A percentile compares a stretch with the other conserved stretches of the same genome.
Conservation (phyloP, 2,113 vertebrate species). For the Eleginops maclovinus region DNA sequence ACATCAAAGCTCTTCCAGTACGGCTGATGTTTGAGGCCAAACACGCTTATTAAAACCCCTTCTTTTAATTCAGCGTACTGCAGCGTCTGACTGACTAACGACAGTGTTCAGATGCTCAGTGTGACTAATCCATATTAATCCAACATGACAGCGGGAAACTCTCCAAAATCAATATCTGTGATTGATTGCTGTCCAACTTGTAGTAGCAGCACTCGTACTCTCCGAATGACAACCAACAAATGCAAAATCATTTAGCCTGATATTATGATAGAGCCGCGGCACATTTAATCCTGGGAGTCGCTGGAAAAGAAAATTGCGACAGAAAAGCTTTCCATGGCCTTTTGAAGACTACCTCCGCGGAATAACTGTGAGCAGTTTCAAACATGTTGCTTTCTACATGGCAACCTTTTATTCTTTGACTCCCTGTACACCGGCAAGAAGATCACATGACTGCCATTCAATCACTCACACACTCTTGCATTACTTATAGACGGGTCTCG, state of each 20-base stretch:
- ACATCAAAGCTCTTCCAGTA: slow-evolving; percentile 61
- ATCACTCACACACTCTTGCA: slow-evolving; percentile 41
- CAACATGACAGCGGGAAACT: slow-evolving; percentile 66
- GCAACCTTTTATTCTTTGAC: slow-evolving; percentile 28
- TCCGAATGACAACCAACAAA: slow-evolving; percentile 41
- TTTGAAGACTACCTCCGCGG: not conserved
- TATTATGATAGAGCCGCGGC: slow-evolving; percentile 3
- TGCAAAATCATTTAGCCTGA: slow-evolving; percentile 28
- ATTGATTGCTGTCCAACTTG: slow-evolving; percentile 72
- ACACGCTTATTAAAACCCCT: slow-evolving; percentile 59
- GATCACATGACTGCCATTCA: slow-evolving; percentile 45
- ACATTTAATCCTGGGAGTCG: slow-evolving; percentile 18
- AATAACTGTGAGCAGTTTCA: not conserved
- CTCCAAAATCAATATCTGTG: slow-evolving; percentile 67
- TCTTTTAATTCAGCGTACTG: slow-evolving; percentile 45
- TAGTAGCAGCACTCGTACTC: slow-evolving; percentile 16
- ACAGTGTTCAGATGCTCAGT: slow-evolving; percentile 56
- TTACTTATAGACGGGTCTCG: too few relatives aligned
- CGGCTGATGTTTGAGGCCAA: slow-evolving; percentile 46
- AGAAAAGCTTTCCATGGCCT: not conserved
- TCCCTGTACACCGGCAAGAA: not conserved
- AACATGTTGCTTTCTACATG: slow-evolving; percentile 5
- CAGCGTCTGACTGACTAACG: slow-evolving; percentile 58
- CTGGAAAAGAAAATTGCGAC: not conserved
- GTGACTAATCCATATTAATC: slow-evolving; percentile 78